A percentile compares a stretch with the other conserved stretches of the same genome.
These are phyloP conservation scores for Ophraella communa DNA, from an alignment of 2,888 invertebrate genomes.

Conservation along the genomic window DNA sequence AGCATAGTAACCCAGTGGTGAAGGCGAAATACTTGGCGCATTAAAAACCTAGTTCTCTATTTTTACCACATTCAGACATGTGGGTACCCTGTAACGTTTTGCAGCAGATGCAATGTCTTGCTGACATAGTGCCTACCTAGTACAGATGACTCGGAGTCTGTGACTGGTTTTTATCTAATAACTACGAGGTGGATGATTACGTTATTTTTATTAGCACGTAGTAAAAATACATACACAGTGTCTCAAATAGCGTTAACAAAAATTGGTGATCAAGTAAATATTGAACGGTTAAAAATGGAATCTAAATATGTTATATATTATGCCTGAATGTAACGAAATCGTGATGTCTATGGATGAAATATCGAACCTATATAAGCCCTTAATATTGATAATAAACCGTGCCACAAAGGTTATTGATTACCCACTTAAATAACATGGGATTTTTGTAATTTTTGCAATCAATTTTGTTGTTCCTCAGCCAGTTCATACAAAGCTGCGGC, in stretches of 20 bases:
- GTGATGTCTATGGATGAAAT: too few species aligned
- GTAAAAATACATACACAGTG: background rate
- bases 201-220: background rate
- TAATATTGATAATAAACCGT: too few species aligned
- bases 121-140: conserved; percentile 29
- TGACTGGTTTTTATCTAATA: conserved; percentile 29
- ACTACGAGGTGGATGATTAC: conserved; percentile 21
- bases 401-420: too few species aligned
- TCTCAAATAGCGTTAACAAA: background rate
- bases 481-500: too few species aligned
- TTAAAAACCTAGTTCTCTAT: conserved; percentile 45
- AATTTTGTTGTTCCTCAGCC: too few species aligned
- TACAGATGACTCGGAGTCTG: conserved; percentile 24
- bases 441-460: too few species aligned
- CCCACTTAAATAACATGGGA: too few species aligned
- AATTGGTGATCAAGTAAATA: too few species aligned
- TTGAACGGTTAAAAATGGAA: too few species aligned
- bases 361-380: too few species aligned
- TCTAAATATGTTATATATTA: too few species aligned
- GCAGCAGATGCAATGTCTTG: conserved; percentile 37
- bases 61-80: conserved; percentile 33
- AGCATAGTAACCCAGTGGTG: conserved; percentile 50
- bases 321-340: too few species aligned
- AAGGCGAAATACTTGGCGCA: conserved; percentile 33
- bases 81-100: conserved; percentile 38